Evolutionary conservation across 2,888 invertebrate species (phyloP).

Genomic region (Neria commutata): DNA sequence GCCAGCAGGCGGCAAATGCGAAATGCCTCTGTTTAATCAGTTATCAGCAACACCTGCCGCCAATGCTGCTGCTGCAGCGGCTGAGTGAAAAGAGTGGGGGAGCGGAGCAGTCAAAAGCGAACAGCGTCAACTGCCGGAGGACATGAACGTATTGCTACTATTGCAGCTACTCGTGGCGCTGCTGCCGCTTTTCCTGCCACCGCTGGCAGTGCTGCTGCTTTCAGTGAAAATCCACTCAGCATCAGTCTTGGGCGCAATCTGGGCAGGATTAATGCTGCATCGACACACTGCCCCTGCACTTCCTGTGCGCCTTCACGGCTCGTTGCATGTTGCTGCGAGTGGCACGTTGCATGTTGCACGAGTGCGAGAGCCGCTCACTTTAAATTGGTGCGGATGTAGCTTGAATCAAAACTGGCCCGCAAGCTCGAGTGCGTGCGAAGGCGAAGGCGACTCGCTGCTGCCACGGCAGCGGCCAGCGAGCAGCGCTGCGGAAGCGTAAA

Average conservation of each 20-base stretch:
- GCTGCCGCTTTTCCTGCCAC: too few species aligned
- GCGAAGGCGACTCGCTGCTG: conserved; percentile 31
- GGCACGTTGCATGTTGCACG: conserved; percentile 11
- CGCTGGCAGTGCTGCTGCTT: too few species aligned
- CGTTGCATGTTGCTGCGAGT: not conserved
- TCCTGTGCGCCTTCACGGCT: conserved; percentile 18
- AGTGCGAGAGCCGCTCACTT: not conserved
- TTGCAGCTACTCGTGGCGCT: too few species aligned
- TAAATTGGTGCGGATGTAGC: not conserved
- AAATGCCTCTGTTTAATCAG: conserved; percentile 41
- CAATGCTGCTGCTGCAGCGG: conserved; percentile 23
- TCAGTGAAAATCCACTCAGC: too few species aligned
- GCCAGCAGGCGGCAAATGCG: not conserved
- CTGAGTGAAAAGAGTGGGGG: not conserved
- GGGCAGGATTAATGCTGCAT: not conserved
- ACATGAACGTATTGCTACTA: too few species aligned
- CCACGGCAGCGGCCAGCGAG: conserved; percentile 6
- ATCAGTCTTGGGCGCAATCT: not conserved
- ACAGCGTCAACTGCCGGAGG: too few species aligned
- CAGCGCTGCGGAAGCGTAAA: conserved; percentile 31
- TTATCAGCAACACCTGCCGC: conserved; percentile 51
- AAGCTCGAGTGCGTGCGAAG: not conserved
- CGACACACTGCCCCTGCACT: conserved; percentile 28
- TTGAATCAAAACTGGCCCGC: not conserved
- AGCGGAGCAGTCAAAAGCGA: not conserved